Evolutionary conservation across 2,113 vertebrate species (phyloP).

Genomic region (Catharus minimus): DNA sequence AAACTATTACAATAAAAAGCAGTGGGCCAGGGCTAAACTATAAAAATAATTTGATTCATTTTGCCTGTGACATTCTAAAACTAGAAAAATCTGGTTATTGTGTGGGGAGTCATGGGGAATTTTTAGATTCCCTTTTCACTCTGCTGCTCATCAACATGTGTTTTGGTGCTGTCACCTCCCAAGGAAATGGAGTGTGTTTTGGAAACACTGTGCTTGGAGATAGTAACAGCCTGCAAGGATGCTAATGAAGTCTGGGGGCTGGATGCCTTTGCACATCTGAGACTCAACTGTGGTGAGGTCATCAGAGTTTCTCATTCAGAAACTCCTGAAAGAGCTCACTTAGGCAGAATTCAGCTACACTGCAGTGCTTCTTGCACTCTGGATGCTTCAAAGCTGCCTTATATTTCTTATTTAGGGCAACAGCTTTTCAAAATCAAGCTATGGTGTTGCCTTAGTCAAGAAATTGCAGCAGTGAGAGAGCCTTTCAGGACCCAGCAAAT

Average conservation of each 20-base stretch:
- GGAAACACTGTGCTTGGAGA: constrained; percentile 22
- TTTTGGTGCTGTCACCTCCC: constrained; percentile 47
- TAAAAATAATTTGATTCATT: neutral
- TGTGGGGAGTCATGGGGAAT: neutral
- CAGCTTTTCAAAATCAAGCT: constrained; percentile 32
- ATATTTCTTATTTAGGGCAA: constrained; percentile 9
- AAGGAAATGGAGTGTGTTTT: constrained; percentile 32
- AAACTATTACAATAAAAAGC: neutral
- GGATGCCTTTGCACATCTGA: constrained; percentile 50
- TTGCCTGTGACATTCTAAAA: neutral
- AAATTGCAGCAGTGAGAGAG: neutral
- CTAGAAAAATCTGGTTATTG: neutral
- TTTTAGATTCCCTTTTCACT: constrained; percentile 41
- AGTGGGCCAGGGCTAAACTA: neutral
- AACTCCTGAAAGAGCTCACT: neutral
- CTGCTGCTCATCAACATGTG: constrained; percentile 30
- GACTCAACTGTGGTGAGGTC: neutral
- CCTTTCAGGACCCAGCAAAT: constrained; percentile 11
- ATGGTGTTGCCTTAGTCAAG: neutral
- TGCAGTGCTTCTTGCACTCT: neutral
- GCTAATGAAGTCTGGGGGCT: constrained; percentile 54
- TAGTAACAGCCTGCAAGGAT: constrained; percentile 40
- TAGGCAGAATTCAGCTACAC: neutral
- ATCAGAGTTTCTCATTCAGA: constrained; percentile 14
- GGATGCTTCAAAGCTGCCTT: constrained; percentile 10